Evolutionary conservation across 2,888 invertebrate species (phyloP).

Genomic region (Orchestes rusci): DNA sequence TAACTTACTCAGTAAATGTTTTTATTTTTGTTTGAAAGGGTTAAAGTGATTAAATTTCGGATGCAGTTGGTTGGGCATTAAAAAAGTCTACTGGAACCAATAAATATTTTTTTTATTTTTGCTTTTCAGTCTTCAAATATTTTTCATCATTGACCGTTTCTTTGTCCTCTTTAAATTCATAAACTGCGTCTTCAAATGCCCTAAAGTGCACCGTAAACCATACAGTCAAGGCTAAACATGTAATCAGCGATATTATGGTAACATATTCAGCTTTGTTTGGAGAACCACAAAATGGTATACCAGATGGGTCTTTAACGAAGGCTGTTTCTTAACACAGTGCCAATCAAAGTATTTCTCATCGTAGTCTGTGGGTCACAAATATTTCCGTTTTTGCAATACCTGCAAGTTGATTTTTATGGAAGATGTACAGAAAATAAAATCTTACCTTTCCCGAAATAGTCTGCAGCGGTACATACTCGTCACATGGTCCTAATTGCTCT

Average conservation of each 20-base stretch:
- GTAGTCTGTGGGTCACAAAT: conserved; percentile 61
- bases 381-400: conserved; percentile 61
- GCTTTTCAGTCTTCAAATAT: no score
- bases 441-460: conserved; percentile 64
- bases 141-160: no score
- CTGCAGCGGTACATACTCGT: conserved; percentile 51
- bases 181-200: conserved; percentile 37
- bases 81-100: no score
- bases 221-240: conserved; percentile 50
- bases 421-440: background rate
- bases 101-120: no score
- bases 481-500: conserved; percentile 68
- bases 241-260: conserved; percentile 50
- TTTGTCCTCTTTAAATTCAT: conserved; percentile 26
- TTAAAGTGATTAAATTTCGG: no score
- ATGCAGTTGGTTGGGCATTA: no score
- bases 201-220: conserved; percentile 51
- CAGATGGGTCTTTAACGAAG: conserved; percentile 52
- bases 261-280: conserved; percentile 63
- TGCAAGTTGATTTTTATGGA: conserved; percentile 36
- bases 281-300: conserved; percentile 75
- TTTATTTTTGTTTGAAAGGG: no score
- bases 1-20: no score
- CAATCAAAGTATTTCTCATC: conserved; percentile 72
- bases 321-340: conserved; percentile 55